Base-by-base conservation (phyloP, 1,140 invertebrate genomes). In the Odontomachus brunneus region DNA sequence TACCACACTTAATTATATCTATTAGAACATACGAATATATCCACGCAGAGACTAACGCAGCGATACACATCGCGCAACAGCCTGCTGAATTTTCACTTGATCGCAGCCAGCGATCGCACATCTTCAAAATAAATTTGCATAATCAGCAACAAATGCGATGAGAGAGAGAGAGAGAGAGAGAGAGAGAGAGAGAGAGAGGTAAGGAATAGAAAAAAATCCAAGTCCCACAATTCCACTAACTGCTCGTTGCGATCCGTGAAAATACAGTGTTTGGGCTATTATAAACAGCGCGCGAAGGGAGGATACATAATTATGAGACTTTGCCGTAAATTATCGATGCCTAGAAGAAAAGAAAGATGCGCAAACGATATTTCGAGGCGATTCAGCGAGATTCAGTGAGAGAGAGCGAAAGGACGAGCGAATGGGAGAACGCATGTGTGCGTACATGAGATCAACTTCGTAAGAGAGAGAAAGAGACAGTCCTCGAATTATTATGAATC, bases 401-500 rank as follows among this genome's bases (percentile, higher is more conserved):
- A 66, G 49, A 74, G 48, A 74, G n/a, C n/a, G 75, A 67, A 76
- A 55, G 69, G 60, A 83, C 60, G 85, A 71, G 73, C 80, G 85
- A 86, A 71, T 78, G 85, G 53, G 26, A 19, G 62, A 74, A 74
- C 62, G 67, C 59, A 73, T 29, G 67, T 15, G 82, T 49, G 78
- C 29, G 83, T 74, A 62, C 60, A 51, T 63, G 48, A 19, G 69
- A 49, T 59, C 22, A 65, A 67, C 48, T 74, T 76, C n/a, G 38
- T 66, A 60, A 73, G 55, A 75, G 82, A 87, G 82, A 88, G 71
- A 88, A 62, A 89, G 78, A 86, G 82, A 81, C 84, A 80, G 86
- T 91, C 89, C 89, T 92, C 90, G 90, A 92, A 80, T 80, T 91
- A 91, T 91, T 92, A 91, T 81, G 88, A 93, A 93, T 93, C 92